These are phyloP conservation scores for Enteromius afrohamiltoni DNA, from an alignment of 2,797 vertebrate genomes.

Conservation along the genomic window DNA sequence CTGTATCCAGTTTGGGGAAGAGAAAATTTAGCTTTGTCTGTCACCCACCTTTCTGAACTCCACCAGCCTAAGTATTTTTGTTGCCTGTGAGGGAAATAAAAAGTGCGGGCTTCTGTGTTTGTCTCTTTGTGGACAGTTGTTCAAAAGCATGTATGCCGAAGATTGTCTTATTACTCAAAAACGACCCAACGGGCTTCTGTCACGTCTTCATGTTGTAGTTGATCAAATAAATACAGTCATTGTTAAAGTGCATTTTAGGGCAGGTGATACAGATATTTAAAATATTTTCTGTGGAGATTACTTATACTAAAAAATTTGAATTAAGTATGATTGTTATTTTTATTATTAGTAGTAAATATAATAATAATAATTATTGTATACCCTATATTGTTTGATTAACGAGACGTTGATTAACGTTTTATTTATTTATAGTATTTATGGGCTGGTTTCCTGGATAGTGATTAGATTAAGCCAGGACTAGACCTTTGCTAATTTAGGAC, in stretches of 20 bases:
- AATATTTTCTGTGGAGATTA: neutral
- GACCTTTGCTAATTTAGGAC: no score
- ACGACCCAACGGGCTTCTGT: no score
- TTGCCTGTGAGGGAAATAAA: slow-evolving; percentile 9
- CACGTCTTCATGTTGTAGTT: neutral
- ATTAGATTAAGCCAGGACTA: no score
- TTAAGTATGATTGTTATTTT: no score
- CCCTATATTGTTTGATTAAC: neutral
- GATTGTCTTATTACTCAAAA: neutral
- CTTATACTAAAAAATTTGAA: neutral
- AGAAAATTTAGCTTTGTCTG: slow-evolving; percentile 45
- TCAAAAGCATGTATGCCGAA: neutral
- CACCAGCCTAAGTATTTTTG: slow-evolving; percentile 59
- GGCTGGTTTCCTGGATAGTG: no score
- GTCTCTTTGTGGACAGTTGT: neutral
- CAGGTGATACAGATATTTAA: neutral
- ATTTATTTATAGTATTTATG: neutral
- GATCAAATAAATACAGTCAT: neutral
- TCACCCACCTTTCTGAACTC: slow-evolving; percentile 54
- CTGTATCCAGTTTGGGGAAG: slow-evolving; percentile 47
- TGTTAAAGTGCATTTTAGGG: neutral
- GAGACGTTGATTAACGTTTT: neutral
- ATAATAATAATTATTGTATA: neutral
- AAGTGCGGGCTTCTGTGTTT: neutral
- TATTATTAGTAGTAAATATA: neutral